Evolutionary conservation across 2,888 invertebrate genomes (phyloP).

Genomic region (Latrodectus hesperus): DNA sequence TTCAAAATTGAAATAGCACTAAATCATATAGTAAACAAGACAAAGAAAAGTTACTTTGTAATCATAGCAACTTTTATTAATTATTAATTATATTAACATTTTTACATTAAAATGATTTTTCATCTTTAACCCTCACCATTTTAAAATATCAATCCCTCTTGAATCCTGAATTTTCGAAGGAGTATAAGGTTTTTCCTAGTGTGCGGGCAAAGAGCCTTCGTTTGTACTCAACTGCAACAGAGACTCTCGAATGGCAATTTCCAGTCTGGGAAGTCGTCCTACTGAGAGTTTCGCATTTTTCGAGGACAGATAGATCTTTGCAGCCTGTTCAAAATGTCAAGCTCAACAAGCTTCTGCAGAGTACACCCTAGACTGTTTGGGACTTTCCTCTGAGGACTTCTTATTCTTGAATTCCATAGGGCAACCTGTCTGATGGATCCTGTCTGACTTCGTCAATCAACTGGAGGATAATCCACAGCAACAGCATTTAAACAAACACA

Average conservation of each 20-base stretch:
- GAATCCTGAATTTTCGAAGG: background rate
- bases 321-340: background rate
- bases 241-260: background rate
- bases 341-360: background rate
- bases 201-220: background rate
- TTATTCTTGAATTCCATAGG: too few relatives aligned
- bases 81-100: too few relatives aligned
- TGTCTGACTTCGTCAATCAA: too few relatives aligned
- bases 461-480: too few relatives aligned
- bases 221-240: background rate
- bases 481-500: too few relatives aligned
- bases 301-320: background rate
- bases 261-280: background rate
- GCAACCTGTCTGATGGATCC: too few relatives aligned
- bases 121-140: background rate
- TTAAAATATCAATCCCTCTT: background rate
- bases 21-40: too few relatives aligned
- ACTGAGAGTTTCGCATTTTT: background rate
- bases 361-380: background rate
- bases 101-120: background rate
- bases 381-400: background rate
- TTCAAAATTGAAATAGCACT: too few relatives aligned
- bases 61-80: too few relatives aligned
- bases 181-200: background rate
- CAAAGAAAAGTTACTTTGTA: too few relatives aligned